These are phyloP conservation scores for Oenanthe melanoleuca DNA, from an alignment of 2,113 vertebrate species.

Conservation along the genomic window DNA sequence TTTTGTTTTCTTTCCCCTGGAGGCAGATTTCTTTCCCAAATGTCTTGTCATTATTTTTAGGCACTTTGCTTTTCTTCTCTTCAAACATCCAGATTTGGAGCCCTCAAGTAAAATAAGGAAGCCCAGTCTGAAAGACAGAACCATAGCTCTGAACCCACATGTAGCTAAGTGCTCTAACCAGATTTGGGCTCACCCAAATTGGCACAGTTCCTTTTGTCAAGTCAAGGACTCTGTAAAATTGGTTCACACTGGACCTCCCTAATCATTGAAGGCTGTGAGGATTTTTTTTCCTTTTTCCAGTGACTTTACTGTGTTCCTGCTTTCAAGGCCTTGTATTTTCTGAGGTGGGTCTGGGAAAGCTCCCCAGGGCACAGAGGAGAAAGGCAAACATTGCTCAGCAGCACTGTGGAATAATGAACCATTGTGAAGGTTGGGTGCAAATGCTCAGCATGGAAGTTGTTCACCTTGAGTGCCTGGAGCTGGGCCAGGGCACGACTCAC, in stretches of 20 bases:
- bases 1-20: background rate
- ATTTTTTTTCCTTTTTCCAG: background rate
- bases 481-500: constrained; percentile 6
- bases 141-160: background rate
- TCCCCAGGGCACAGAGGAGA: constrained; percentile 26
- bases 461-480: constrained; percentile 43
- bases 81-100: background rate
- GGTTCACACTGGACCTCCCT: background rate
- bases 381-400: constrained; percentile 52
- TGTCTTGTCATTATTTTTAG: background rate
- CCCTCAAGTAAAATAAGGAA: background rate
- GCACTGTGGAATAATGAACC: background rate
- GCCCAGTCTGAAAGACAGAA: background rate
- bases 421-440: constrained; percentile 18
- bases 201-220: background rate
- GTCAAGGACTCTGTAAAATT: background rate
- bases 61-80: background rate
- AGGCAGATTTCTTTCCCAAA: background rate
- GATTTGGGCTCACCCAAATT: background rate
- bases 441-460: background rate
- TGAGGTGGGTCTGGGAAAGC: background rate
- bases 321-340: constrained; percentile 38
- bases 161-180: background rate
- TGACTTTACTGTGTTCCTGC: background rate
- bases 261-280: fast-evolving